Evolutionary conservation across 2,888 invertebrate species (phyloP).

Genomic region (Xestia sexstrigata): DNA sequence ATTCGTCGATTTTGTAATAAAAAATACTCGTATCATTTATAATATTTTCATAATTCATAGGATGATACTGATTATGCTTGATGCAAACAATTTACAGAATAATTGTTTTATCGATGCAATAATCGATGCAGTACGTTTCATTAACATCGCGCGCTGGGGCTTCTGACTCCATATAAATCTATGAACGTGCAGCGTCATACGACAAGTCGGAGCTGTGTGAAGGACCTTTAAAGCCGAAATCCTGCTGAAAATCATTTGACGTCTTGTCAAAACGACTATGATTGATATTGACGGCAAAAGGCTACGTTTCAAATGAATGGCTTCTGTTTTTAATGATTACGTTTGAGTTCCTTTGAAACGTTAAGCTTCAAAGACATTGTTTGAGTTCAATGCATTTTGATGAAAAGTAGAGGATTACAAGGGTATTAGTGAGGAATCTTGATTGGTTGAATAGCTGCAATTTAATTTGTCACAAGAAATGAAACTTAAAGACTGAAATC

Average conservation of each 20-base stretch:
- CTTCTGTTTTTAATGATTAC: constrained; percentile 60
- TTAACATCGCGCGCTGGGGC: no score
- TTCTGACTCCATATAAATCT: no score
- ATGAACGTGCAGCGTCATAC: background rate
- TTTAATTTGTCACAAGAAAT: constrained; percentile 34
- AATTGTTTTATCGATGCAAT: no score
- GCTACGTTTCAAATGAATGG: constrained; percentile 51
- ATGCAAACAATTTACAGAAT: no score
- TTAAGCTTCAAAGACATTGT: constrained; percentile 48
- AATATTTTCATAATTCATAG: no score
- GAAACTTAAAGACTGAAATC: background rate
- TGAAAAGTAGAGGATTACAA: constrained; percentile 48
- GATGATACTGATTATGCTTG: no score
- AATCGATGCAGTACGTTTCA: no score
- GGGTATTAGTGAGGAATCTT: constrained; percentile 24
- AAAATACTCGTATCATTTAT: no score
- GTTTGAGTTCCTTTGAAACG: constrained; percentile 54
- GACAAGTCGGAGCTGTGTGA: background rate
- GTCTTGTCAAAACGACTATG: constrained; percentile 58
- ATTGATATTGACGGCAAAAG: constrained; percentile 62
- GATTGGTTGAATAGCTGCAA: constrained; percentile 31
- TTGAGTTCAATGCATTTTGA: constrained; percentile 55
- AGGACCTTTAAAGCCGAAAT: constrained; percentile 6
- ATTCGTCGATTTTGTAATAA: no score
- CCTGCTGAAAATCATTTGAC: constrained; percentile 56